Percentiles rank a stretch among this genome's conserved stretches.
Evolutionary conservation across 1,140 invertebrate genomes (phyloP).

Genomic region (Hormaphis cornu): DNA sequence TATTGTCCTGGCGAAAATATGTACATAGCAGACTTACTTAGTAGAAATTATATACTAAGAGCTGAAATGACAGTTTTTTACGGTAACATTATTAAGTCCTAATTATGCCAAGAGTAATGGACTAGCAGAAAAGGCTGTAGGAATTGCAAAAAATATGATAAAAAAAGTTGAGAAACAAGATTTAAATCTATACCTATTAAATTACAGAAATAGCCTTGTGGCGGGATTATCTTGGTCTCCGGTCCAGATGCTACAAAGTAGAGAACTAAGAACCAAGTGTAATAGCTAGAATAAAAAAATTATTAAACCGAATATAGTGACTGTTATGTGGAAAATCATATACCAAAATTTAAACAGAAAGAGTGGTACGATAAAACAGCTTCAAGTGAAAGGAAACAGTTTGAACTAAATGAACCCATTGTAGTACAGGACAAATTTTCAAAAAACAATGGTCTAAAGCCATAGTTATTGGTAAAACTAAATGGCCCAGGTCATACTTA

Average conservation of each 20-base stretch:
- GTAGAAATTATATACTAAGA: not conserved
- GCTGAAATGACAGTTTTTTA: constrained; percentile 15
- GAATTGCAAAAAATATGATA: constrained; percentile 33
- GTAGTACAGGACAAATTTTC: not conserved
- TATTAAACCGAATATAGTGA: not conserved
- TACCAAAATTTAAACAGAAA: not conserved
- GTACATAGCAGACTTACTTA: constrained; percentile 36
- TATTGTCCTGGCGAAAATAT: constrained; percentile 39
- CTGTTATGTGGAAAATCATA: not conserved
- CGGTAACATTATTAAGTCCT: constrained; percentile 32
- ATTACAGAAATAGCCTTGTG: constrained; percentile 32
- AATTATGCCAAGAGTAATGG: constrained; percentile 35
- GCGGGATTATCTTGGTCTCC: constrained; percentile 19
- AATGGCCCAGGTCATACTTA: not conserved
- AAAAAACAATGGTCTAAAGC: not conserved
- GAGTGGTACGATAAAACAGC: not conserved
- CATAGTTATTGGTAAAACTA: not conserved
- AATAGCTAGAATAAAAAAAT: not conserved
- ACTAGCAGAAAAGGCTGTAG: constrained; percentile 35
- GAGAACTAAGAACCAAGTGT: constrained; percentile 3
- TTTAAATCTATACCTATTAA: constrained; percentile 17
- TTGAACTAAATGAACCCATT: not conserved
- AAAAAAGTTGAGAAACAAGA: constrained; percentile 23
- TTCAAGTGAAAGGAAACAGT: not conserved
- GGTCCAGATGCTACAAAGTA: constrained; percentile 16